Evolutionary conservation across 2,113 vertebrate genomes (phyloP).

Genomic region (Lota lota): DNA sequence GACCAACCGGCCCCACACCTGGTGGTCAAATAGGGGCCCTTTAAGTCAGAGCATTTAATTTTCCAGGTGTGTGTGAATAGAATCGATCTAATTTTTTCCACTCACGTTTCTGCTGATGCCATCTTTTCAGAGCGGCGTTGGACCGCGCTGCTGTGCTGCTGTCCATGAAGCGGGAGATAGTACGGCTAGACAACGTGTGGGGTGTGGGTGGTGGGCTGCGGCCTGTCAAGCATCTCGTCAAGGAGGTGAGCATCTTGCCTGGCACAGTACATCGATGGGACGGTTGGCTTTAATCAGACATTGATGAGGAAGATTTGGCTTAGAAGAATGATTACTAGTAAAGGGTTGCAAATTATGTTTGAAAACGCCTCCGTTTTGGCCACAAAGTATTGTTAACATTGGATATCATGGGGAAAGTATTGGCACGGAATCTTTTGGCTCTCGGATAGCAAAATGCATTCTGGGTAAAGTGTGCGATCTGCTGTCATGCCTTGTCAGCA

Average conservation of each 20-base stretch:
- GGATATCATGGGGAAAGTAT: too few relatives aligned
- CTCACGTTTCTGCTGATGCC: neutral
- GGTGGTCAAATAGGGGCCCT: too few relatives aligned
- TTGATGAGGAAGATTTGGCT: too few relatives aligned
- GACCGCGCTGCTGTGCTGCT: conserved; percentile 81
- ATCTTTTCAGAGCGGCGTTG: conserved; percentile 74
- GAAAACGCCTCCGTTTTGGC: too few relatives aligned
- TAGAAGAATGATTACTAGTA: neutral
- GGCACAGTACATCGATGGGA: neutral
- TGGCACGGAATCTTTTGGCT: neutral
- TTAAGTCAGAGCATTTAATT: too few relatives aligned
- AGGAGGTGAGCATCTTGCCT: conserved; percentile 70
- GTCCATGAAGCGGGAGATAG: conserved; percentile 80
- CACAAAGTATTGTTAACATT: conserved; percentile 29
- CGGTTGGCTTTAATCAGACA: too few relatives aligned
- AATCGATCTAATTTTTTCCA: too few relatives aligned
- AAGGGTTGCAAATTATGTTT: neutral
- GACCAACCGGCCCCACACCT: too few relatives aligned
- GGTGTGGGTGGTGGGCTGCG: conserved; percentile 83
- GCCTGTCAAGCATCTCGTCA: conserved; percentile 84
- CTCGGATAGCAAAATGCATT: conserved; percentile 26
- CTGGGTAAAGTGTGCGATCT: conserved; percentile 40
- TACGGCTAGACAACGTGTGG: conserved; percentile 85
- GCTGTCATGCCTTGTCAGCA: conserved; percentile 46
- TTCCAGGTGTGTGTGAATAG: too few relatives aligned